These are phyloP conservation scores for Hycleus phaleratus DNA, from an alignment of 1,140 invertebrate genomes.

Conservation along the genomic window DNA sequence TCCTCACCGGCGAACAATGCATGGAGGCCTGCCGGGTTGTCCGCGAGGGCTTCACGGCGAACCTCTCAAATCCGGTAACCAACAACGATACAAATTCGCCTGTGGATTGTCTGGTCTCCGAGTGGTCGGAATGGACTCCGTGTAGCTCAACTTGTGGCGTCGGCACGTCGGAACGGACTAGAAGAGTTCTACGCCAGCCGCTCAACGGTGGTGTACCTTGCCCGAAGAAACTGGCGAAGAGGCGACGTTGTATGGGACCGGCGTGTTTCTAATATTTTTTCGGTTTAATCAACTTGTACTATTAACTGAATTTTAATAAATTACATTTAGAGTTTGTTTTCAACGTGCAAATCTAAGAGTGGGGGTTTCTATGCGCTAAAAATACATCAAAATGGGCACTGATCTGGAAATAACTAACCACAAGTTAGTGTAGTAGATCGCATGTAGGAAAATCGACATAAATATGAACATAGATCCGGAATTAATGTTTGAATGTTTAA, in stretches of 20 bases:
- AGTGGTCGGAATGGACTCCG: slow-evolving; percentile 67
- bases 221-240: slow-evolving; percentile 49
- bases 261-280: slow-evolving; percentile 1
- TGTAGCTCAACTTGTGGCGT: slow-evolving; percentile 67
- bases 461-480: slow-evolving; percentile 30
- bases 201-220: slow-evolving; percentile 63
- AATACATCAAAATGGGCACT: slow-evolving; percentile 10
- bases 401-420: slow-evolving; percentile 7
- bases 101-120: slow-evolving; percentile 59
- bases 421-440: background rate
- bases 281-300: too few species aligned
- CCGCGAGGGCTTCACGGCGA: slow-evolving; percentile 38
- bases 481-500: slow-evolving; percentile 33
- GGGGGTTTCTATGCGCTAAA: background rate
- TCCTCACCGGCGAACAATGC: slow-evolving; percentile 70
- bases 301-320: too few species aligned
- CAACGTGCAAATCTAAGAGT: too few species aligned
- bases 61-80: background rate
- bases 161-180: slow-evolving; percentile 50
- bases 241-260: slow-evolving; percentile 41
- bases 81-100: slow-evolving; percentile 12
- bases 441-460: too few species aligned
- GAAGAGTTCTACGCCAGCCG: slow-evolving; percentile 52
- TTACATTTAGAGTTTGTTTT: too few species aligned
- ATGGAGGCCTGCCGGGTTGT: slow-evolving; percentile 58